Percentiles rank a stretch among this genome's conserved stretches.
phyloP scores from a whole-genome alignment of 2,113 vertebrate genomes.

The Bothrops jararaca region DNA sequence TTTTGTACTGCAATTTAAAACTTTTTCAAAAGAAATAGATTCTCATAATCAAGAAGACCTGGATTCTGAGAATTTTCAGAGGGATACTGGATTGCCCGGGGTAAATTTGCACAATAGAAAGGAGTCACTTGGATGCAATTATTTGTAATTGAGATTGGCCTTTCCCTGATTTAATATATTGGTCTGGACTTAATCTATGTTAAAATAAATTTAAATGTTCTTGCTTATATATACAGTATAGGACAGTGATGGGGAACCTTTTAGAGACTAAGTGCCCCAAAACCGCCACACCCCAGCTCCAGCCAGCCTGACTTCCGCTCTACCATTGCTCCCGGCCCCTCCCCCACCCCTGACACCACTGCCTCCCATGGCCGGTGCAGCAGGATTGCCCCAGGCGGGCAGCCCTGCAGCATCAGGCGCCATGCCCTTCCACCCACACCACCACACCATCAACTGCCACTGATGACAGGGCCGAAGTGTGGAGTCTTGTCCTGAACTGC shows the following conservation, averaged over 20 bases:
- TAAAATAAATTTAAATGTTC: conserved; percentile 5
- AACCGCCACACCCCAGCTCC: no score
- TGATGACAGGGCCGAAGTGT: fast-evolving
- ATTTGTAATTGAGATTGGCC: not conserved
- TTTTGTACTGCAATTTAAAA: conserved; percentile 1
- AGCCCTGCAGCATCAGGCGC: no score
- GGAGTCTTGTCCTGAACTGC: no score
- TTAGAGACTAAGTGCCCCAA: no score
- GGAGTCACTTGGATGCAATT: not conserved
- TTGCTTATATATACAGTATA: not conserved
- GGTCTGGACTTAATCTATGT: not conserved
- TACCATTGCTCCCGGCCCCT: no score
- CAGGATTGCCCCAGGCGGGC: no score
- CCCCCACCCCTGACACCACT: no score
- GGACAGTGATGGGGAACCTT: no score
- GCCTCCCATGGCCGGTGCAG: no score
- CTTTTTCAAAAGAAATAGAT: conserved; percentile 29
- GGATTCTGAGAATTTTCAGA: not conserved
- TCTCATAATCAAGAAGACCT: conserved; percentile 14
- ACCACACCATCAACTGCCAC: no score
- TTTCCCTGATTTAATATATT: not conserved
- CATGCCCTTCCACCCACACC: no score
- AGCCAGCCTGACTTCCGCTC: no score
- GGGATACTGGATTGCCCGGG: not conserved
- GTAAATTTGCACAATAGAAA: not conserved